These are phyloP conservation scores for Sardina pilchardus DNA, from an alignment of 2,113 vertebrate genomes.

Conservation along the genomic window DNA sequence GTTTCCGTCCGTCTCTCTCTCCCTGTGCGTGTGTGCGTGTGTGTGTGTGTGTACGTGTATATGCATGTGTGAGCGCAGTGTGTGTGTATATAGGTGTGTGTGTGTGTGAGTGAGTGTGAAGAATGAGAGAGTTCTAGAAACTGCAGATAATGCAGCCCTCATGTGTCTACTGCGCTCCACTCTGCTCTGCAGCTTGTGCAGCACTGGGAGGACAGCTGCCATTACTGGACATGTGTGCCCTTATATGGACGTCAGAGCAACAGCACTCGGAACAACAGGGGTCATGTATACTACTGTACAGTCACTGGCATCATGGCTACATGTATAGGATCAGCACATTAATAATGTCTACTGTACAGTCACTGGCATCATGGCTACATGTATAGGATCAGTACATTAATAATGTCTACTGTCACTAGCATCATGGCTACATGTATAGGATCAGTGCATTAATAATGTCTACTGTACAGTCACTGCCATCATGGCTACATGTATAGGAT, in stretches of 20 bases:
- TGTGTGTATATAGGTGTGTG: not conserved
- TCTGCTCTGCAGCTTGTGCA: not conserved
- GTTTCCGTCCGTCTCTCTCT: too few relatives aligned
- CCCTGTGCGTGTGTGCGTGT: slow-evolving; percentile 2
- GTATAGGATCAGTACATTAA: too few relatives aligned
- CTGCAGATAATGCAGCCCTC: not conserved
- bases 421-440: too few relatives aligned
- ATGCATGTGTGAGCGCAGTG: not conserved
- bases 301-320: not conserved
- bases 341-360: too few relatives aligned
- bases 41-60: not conserved
- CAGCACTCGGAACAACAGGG: too few relatives aligned
- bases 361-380: too few relatives aligned
- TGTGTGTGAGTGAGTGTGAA: slow-evolving; percentile 23
- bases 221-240: too few relatives aligned
- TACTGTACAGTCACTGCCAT: too few relatives aligned
- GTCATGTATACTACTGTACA: too few relatives aligned
- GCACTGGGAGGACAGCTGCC: not conserved
- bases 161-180: not conserved
- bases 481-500: too few relatives aligned
- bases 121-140: not conserved
- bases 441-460: too few relatives aligned
- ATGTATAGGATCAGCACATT: not conserved
- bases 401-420: too few relatives aligned
- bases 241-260: not conserved